Percentiles rank a stretch among this genome's conserved stretches.
These are phyloP conservation scores for Aphaenogaster rudis DNA, from an alignment of 1,140 invertebrate species.

Conservation along the genomic window DNA sequence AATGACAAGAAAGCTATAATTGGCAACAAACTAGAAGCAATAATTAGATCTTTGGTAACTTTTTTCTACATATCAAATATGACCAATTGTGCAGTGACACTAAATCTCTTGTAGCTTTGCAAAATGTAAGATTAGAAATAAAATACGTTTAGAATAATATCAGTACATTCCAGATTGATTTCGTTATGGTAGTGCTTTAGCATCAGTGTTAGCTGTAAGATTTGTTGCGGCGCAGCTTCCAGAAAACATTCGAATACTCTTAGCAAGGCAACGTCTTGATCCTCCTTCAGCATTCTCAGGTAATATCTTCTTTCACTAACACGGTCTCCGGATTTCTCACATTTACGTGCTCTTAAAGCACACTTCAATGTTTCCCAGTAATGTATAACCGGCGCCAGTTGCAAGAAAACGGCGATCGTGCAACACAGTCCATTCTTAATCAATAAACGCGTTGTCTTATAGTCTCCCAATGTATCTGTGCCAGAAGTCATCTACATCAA, in stretches of 20 bases:
- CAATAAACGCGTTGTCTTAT: conserved; percentile 20
- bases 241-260: conserved; percentile 96
- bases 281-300: conserved; percentile 93
- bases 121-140: conserved; percentile 9
- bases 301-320: conserved; percentile 89
- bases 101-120: not conserved
- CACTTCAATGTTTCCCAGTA: conserved; percentile 88
- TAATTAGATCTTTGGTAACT: not conserved
- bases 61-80: not conserved
- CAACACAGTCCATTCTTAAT: conserved; percentile 63
- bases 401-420: conserved; percentile 81
- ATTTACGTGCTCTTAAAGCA: conserved; percentile 87
- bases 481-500: conserved; percentile 51
- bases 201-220: conserved; percentile 92
- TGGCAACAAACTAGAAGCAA: not conserved
- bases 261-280: conserved; percentile 94
- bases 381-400: conserved; percentile 87
- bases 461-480: not conserved
- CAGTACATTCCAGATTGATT: conserved; percentile 84
- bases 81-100: not conserved
- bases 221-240: conserved; percentile 95
- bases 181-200: conserved; percentile 85
- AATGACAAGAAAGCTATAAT: not conserved
- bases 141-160: conserved; percentile 67
- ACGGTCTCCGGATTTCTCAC: conserved; percentile 84